phyloP scores from a whole-genome alignment of 1,140 invertebrate genomes.

The Tetranychus urticae region DNA sequence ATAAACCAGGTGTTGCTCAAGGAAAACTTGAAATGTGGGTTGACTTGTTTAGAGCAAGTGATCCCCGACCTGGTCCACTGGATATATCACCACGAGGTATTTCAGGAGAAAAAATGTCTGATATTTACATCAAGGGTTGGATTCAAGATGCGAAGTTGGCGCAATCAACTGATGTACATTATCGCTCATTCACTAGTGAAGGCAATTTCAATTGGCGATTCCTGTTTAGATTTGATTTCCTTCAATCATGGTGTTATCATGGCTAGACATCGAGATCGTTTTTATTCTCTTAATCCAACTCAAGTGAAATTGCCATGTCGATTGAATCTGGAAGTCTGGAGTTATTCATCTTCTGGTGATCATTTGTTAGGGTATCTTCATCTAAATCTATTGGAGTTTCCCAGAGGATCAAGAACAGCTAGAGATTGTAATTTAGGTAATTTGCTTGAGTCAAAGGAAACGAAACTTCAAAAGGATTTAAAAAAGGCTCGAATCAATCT shows the following conservation, averaged over 20 bases:
- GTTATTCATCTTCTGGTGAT: too few species aligned
- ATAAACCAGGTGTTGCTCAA: constrained; percentile 67
- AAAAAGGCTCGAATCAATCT: constrained; percentile 29
- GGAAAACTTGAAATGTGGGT: constrained; percentile 80
- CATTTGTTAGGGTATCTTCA: too few species aligned
- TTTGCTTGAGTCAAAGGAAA: too few species aligned
- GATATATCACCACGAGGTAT: constrained; percentile 74
- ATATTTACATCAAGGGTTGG: constrained; percentile 85
- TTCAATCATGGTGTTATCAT: constrained; percentile 76
- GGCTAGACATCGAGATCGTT: constrained; percentile 20
- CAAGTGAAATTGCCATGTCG: too few species aligned
- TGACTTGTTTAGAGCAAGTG: constrained; percentile 76
- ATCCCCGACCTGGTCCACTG: constrained; percentile 46
- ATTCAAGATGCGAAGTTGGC: constrained; percentile 62
- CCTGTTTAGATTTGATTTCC: constrained; percentile 67
- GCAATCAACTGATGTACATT: constrained; percentile 64
- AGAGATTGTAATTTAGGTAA: constrained; percentile 46
- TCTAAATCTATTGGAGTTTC: constrained; percentile 34
- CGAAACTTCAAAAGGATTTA: too few species aligned
- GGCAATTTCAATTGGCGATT: constrained; percentile 86
- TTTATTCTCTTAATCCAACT: too few species aligned
- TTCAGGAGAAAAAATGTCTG: constrained; percentile 77
- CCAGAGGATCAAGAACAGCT: constrained; percentile 51
- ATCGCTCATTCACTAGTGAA: constrained; percentile 59
- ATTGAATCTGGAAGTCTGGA: too few species aligned